phyloP scores from a whole-genome alignment of 2,113 vertebrate species.

The Clarias magur region DNA sequence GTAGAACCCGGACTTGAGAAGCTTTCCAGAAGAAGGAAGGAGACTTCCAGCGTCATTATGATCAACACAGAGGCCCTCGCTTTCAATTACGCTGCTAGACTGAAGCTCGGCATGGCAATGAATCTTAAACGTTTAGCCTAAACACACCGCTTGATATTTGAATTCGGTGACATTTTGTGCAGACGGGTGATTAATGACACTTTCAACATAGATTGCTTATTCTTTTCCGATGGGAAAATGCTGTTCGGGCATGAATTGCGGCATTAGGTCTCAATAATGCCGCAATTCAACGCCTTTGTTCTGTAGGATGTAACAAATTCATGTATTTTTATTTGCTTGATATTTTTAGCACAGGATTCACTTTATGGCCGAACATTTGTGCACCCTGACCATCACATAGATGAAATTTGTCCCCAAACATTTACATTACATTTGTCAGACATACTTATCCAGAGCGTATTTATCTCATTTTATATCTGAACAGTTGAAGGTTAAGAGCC shows the following conservation, averaged over 20 bases:
- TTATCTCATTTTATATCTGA: no score
- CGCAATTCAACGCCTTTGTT: no score
- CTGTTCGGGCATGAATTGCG: not conserved
- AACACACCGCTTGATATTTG: slow-evolving; percentile 7
- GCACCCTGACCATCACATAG: not conserved
- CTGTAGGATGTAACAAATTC: not conserved
- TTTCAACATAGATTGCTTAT: slow-evolving; percentile 11
- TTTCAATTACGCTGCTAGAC: slow-evolving; percentile 35
- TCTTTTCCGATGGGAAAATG: not conserved
- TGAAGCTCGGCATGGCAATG: slow-evolving; percentile 11
- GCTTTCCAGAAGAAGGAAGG: slow-evolving; percentile 25
- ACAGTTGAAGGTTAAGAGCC: no score
- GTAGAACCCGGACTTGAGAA: slow-evolving; percentile 4
- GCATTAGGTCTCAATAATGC: no score
- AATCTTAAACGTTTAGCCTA: slow-evolving; percentile 23
- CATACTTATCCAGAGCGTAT: no score
- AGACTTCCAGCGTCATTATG: slow-evolving; percentile 32
- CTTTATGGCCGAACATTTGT: not conserved
- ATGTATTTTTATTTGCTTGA: not conserved
- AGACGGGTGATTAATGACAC: slow-evolving; percentile 1
- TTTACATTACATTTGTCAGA: no score
- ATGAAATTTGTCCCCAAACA: no score
- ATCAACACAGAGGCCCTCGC: slow-evolving; percentile 10
- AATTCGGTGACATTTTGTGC: not conserved
- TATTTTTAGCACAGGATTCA: not conserved